Conservation (phyloP, 2,888 invertebrate genomes). For the Julus scanicus region DNA sequence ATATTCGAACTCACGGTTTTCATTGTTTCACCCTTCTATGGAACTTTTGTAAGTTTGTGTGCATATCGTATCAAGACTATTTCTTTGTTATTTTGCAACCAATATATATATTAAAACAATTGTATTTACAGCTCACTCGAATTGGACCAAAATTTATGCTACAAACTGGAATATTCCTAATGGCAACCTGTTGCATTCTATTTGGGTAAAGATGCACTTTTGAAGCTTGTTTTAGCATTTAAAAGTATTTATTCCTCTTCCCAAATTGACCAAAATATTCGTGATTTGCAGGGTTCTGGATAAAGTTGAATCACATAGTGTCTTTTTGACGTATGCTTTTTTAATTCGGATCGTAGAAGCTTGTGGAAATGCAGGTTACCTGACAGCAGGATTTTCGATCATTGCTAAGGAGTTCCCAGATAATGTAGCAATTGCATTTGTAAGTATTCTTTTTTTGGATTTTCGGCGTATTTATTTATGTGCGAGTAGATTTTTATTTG, state of each 20-base stretch:
- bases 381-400: slow-evolving; percentile 68
- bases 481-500: neutral
- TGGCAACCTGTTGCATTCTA: slow-evolving; percentile 83
- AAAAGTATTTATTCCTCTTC: neutral
- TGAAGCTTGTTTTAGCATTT: neutral
- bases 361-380: slow-evolving; percentile 66
- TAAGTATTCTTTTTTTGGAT: slow-evolving; percentile 17
- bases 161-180: slow-evolving; percentile 83
- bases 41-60: slow-evolving; percentile 74
- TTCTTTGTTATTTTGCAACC: neutral
- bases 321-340: slow-evolving; percentile 83
- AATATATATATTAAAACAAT: neutral
- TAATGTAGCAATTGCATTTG: slow-evolving; percentile 55
- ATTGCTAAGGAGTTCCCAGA: slow-evolving; percentile 66
- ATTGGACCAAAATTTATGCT: slow-evolving; percentile 85
- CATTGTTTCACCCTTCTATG: slow-evolving; percentile 84
- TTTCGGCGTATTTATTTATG: too few species aligned
- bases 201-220: slow-evolving; percentile 74
- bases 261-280: neutral
- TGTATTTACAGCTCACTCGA: slow-evolving; percentile 72
- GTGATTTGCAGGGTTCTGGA: slow-evolving; percentile 53
- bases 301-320: slow-evolving; percentile 62
- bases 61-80: neutral
- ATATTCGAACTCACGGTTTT: slow-evolving; percentile 86
- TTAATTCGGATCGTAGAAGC: slow-evolving; percentile 71